phyloP scores from a whole-genome alignment of 1,140 invertebrate genomes.

The Meteorus sp. region DNA sequence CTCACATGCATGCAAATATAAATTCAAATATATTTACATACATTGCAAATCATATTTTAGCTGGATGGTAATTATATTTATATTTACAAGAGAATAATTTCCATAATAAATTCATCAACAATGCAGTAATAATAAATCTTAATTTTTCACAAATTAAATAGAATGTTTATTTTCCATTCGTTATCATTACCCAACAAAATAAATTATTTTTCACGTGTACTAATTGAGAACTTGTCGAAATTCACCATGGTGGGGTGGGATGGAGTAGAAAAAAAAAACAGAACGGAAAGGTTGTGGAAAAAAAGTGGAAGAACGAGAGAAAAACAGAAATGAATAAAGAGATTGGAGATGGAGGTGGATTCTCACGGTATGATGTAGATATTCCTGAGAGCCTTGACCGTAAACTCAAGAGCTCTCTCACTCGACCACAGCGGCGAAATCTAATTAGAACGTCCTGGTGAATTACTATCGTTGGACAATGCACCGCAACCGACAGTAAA shows the following conservation, averaged over 20 bases:
- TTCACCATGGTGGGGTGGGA: neutral
- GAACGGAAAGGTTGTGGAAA: neutral
- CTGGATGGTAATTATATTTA: no score
- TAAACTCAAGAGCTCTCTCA: constrained; percentile 13
- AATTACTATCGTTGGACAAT: constrained; percentile 31
- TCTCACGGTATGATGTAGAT: constrained; percentile 21
- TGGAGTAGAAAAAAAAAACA: neutral
- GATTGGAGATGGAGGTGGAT: no score
- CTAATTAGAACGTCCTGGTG: constrained; percentile 33
- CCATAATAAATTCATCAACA: no score
- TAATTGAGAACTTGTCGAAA: constrained; percentile 21
- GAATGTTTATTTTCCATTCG: neutral
- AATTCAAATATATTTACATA: no score
- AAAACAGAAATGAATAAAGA: no score
- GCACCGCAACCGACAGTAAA: constrained; percentile 14
- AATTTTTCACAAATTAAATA: no score
- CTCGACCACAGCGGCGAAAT: constrained; percentile 23
- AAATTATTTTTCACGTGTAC: neutral
- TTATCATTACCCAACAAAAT: neutral
- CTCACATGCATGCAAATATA: no score
- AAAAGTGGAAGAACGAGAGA: no score
- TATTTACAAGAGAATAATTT: no score
- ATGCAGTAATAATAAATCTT: no score
- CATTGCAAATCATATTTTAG: no score
- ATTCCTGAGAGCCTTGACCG: neutral